Evolutionary conservation across 1,140 invertebrate genomes (phyloP).

Genomic region (Aethina tumida): DNA sequence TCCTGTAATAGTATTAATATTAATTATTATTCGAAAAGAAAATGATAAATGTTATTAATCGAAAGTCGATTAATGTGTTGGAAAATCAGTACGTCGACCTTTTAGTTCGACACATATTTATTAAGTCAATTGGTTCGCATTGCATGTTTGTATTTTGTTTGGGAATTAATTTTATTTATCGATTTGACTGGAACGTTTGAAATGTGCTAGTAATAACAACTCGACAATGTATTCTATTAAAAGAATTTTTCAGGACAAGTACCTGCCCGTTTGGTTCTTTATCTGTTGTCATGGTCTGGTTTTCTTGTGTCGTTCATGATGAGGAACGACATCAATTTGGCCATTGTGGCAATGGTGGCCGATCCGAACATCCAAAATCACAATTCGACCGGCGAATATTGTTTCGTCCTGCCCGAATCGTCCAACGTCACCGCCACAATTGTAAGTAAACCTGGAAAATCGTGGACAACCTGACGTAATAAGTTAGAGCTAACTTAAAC

Average conservation of each 20-base stretch:
- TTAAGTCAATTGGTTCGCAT: background rate
- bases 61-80: background rate
- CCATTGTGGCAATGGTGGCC: constrained; percentile 57
- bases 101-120: constrained; percentile 2
- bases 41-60: no score
- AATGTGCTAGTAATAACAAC: background rate
- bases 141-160: background rate
- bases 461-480: no score
- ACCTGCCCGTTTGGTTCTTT: constrained; percentile 56
- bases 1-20: no score
- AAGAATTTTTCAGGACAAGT: constrained; percentile 34
- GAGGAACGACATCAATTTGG: constrained; percentile 63
- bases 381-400: constrained; percentile 27
- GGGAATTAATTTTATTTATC: background rate
- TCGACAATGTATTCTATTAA: constrained; percentile 1
- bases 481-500: no score
- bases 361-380: constrained; percentile 16
- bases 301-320: constrained; percentile 69
- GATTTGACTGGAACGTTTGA: background rate
- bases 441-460: constrained; percentile 17
- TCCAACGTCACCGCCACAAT: constrained; percentile 18
- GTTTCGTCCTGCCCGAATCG: constrained; percentile 20
- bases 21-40: no score
- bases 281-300: constrained; percentile 60
- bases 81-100: background rate